phyloP scores from a whole-genome alignment of 2,888 invertebrate genomes.

The Amphiduros pacificus region DNA sequence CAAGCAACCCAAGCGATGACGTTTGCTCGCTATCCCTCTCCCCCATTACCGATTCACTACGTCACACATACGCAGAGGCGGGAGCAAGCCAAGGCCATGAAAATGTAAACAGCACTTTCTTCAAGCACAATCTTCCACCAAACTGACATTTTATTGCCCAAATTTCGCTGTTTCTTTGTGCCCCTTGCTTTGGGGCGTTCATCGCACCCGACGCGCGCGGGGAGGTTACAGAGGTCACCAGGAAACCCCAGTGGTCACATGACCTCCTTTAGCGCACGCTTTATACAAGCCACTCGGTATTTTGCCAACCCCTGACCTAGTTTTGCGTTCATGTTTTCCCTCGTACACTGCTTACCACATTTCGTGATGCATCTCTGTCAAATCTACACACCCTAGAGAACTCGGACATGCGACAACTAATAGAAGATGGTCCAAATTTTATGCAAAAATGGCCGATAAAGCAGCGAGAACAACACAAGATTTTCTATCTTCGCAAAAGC shows the following conservation, averaged over 20 bases:
- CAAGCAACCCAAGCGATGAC: slow-evolving; percentile 1
- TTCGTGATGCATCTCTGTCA: background rate
- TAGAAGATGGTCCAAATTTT: background rate
- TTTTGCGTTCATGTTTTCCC: slow-evolving; percentile 9
- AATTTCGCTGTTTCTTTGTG: too few relatives aligned
- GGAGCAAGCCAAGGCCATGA: slow-evolving; percentile 1
- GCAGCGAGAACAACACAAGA: slow-evolving; percentile 8
- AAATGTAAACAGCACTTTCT: slow-evolving; percentile 3
- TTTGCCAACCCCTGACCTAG: slow-evolving; percentile 16
- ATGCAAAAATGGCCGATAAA: slow-evolving; percentile 8
- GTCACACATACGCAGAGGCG: background rate
- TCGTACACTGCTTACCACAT: background rate
- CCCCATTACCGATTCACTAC: background rate
- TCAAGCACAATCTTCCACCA: too few relatives aligned
- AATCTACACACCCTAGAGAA: slow-evolving; percentile 4
- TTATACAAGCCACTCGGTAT: slow-evolving; percentile 9
- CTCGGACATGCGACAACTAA: too few relatives aligned
- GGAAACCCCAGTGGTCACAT: slow-evolving; percentile 49
- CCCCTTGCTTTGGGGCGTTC: too few relatives aligned
- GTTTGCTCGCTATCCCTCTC: slow-evolving; percentile 1
- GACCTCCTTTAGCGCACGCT: slow-evolving; percentile 34
- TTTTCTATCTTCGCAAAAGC: slow-evolving; percentile 19
- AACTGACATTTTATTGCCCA: too few relatives aligned
- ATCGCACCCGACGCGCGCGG: too few relatives aligned
- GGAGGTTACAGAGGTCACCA: slow-evolving; percentile 45